Base-by-base conservation (phyloP, 2,113 vertebrate species). In the Anser brachyrhynchus region DNA sequence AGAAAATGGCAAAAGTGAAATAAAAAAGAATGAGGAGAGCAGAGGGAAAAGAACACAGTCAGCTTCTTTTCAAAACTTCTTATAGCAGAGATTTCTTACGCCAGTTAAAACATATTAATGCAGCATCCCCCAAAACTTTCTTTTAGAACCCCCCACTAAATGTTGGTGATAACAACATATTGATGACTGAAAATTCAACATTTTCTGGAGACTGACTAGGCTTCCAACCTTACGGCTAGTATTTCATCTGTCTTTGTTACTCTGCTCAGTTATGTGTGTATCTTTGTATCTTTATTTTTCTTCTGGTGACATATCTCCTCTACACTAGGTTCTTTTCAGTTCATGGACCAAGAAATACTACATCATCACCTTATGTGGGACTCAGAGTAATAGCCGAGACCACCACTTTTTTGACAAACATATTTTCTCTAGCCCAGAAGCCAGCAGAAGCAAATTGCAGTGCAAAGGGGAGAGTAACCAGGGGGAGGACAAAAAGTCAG, bases 211-310 rank as follows among this genome's bases (percentile, higher is more conserved):
- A 83, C 75, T 94, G 76, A 66, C 71, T 80, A 75, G 15, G 21
- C 91, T 91, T 89, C 78, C 87, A 92, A 64, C 65, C 93, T 84
- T 72, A 84, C 57, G 87, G 72, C 58, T 89, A 89, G 92, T 97
- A 90, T 94, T 97, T 94, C 72, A 82, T 87, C 93, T 95, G 69
- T 89, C 92, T 78, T 71, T 87, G 58, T 93, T 94, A 92, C 69
- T 95, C 71, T 88, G 81, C 93, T 96, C 96, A 80, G 90, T 93
- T 89, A 84, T 61, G 51, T 75, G 43, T 0, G 1, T 13, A 54
- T 44, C 21, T 87, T 87, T 84, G 0, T 11, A 54, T 44, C 18
- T 87, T 87, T 87, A 29, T 86, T 73, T 93, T 89, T 49, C 52
- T 83, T 94, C 55, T 71, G 46, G 77, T 55, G 82, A 64, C 18